Percentiles rank a stretch among this genome's conserved stretches.
Conservation (phyloP, 92 coral and sea anemone species). For the Scolanthus callimorphus region DNA sequence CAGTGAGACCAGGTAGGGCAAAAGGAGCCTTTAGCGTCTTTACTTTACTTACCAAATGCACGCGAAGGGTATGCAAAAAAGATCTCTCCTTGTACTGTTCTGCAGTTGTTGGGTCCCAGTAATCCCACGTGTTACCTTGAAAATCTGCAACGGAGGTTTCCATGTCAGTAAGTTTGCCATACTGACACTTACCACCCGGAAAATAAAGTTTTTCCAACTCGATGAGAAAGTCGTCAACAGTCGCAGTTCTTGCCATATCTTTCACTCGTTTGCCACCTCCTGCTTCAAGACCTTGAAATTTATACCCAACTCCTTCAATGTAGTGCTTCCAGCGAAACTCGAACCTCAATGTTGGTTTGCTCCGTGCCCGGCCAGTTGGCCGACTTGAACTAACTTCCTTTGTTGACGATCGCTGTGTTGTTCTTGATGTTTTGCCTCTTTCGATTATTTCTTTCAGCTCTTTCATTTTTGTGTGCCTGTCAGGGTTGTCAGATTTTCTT, state of each 20-base stretch:
- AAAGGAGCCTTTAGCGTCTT: background rate
- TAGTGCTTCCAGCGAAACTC: slow-evolving; percentile 45
- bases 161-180: slow-evolving; percentile 32
- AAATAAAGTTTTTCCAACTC: slow-evolving; percentile 26
- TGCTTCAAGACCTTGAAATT: slow-evolving; percentile 12
- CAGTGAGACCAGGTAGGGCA: background rate
- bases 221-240: slow-evolving; percentile 17
- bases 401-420: background rate
- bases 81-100: slow-evolving; percentile 25
- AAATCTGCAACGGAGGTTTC: slow-evolving; percentile 27
- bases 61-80: slow-evolving; percentile 22
- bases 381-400: background rate
- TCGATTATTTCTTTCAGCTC: slow-evolving; percentile 12
- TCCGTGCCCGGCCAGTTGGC: background rate
- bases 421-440: slow-evolving; percentile 5
- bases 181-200: slow-evolving; percentile 37
- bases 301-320: slow-evolving; percentile 25
- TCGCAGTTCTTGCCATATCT: slow-evolving; percentile 21
- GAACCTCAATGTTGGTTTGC: slow-evolving; percentile 28
- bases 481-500: slow-evolving; percentile 2
- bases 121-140: slow-evolving; percentile 26
- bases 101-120: slow-evolving; percentile 26
- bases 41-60: slow-evolving; percentile 7
- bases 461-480: background rate
- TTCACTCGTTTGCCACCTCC: slow-evolving; percentile 28